Evolutionary conservation across 2,888 invertebrate species (phyloP).

Genomic region (Eulithis prunata): DNA sequence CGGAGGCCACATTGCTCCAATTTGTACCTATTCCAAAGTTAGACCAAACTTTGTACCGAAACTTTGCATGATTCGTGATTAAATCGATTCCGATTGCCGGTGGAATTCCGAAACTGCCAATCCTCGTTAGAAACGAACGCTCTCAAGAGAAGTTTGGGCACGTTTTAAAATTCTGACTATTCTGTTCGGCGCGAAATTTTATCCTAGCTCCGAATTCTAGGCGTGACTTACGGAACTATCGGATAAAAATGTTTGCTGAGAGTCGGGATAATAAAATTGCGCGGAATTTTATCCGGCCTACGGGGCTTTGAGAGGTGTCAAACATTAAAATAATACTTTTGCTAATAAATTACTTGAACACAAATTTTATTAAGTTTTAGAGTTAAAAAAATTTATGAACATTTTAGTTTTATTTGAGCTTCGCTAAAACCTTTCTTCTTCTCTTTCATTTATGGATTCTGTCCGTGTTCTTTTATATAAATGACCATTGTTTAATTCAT

Average conservation of each 20-base stretch:
- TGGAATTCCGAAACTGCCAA: slow-evolving; percentile 76
- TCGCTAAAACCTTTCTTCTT: too few relatives aligned
- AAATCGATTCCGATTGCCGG: slow-evolving; percentile 81
- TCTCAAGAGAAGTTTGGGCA: slow-evolving; percentile 61
- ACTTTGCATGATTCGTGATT: slow-evolving; percentile 82
- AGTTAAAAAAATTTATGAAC: too few relatives aligned
- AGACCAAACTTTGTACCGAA: slow-evolving; percentile 73
- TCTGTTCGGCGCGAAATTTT: slow-evolving; percentile 55
- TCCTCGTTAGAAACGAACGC: slow-evolving; percentile 73
- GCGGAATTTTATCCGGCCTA: slow-evolving; percentile 15
- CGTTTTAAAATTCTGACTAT: slow-evolving; percentile 68
- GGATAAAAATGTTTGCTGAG: slow-evolving; percentile 30
- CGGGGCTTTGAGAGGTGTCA: slow-evolving; percentile 2
- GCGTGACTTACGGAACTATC: slow-evolving; percentile 35
- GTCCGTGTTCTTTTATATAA: too few relatives aligned
- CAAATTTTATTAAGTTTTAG: too few relatives aligned
- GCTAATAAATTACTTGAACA: too few relatives aligned
- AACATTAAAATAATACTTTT: too few relatives aligned
- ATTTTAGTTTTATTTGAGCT: too few relatives aligned
- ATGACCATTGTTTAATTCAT: too few relatives aligned
- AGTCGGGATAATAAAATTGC: slow-evolving; percentile 24
- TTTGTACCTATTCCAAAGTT: slow-evolving; percentile 80
- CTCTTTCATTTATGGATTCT: too few relatives aligned
- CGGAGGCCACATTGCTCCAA: slow-evolving; percentile 76
- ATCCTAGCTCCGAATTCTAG: slow-evolving; percentile 45